A percentile compares a stretch with the other conserved stretches of the same genome.
phyloP scores from a whole-genome alignment of 2,797 vertebrate species.

The Paramormyrops hopkinsi region DNA sequence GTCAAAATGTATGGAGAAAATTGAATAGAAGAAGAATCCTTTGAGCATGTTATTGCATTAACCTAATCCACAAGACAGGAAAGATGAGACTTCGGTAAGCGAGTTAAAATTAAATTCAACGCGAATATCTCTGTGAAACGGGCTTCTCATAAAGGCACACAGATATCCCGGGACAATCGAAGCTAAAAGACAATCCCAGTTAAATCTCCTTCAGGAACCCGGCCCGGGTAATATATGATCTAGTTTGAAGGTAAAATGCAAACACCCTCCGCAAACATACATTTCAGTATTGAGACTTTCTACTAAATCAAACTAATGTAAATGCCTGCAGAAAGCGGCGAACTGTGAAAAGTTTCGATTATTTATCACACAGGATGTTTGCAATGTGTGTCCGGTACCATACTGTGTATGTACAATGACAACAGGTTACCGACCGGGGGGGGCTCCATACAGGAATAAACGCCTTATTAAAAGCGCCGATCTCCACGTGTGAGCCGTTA shows the following conservation, averaged over 20 bases:
- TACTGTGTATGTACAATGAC: neutral
- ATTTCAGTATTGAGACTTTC: neutral
- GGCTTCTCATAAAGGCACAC: neutral
- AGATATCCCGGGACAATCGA: neutral
- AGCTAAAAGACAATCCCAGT: neutral
- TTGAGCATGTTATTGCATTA: neutral
- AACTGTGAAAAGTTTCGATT: neutral
- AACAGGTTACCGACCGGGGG: neutral
- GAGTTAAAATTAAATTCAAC: neutral
- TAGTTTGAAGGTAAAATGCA: neutral
- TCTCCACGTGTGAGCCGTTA: constrained; percentile 1
- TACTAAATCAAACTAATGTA: neutral
- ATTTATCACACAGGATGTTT: neutral
- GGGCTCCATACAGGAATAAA: neutral
- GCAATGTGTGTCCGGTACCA: neutral
- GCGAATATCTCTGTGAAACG: neutral
- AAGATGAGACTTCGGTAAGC: neutral
- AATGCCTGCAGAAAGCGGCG: neutral
- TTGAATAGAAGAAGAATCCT: neutral
- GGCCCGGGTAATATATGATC: neutral
- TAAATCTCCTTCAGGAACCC: neutral
- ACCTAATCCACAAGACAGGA: neutral
- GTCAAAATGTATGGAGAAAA: neutral
- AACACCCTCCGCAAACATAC: neutral
- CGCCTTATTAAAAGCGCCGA: neutral